Percentiles rank a stretch among this genome's conserved stretches.
Evolutionary conservation across 2,797 vertebrate genomes (phyloP).

Genomic region (Melanotaenia parkinsoni): DNA sequence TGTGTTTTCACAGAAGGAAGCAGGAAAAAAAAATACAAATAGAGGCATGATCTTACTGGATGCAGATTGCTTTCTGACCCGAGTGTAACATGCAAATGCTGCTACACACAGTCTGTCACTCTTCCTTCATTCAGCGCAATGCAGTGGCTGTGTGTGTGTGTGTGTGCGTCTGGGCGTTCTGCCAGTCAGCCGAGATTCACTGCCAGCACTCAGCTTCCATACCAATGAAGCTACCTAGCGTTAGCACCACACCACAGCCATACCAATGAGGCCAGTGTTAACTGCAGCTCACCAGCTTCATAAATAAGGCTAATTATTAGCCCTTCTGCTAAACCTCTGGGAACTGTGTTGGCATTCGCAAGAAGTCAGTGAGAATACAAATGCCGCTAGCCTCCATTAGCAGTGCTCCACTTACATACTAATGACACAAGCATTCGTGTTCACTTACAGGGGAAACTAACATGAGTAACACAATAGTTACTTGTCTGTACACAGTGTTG

Average conservation of each 20-base stretch:
- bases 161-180: conserved; percentile 50
- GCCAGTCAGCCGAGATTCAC: conserved; percentile 69
- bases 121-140: conserved; percentile 68
- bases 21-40: conserved; percentile 6
- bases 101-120: conserved; percentile 39
- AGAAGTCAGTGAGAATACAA: conserved; percentile 27
- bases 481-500: accelerated
- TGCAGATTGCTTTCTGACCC: conserved; percentile 21
- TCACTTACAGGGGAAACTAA: background rate
- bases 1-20: background rate
- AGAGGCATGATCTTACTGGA: background rate
- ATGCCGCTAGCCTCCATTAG: conserved; percentile 27
- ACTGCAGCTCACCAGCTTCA: conserved; percentile 44
- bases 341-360: conserved; percentile 6
- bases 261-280: conserved; percentile 58
- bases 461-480: background rate
- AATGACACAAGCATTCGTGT: background rate
- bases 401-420: conserved; percentile 3
- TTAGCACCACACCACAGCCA: conserved; percentile 45
- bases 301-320: conserved; percentile 44
- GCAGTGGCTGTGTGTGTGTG: conserved; percentile 51
- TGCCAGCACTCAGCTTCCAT: conserved; percentile 63
- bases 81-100: conserved; percentile 45
- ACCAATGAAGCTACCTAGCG: conserved; percentile 62
- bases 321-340: background rate